phyloP scores from a whole-genome alignment of 2,113 vertebrate genomes.

The Irena cyanogastra region DNA sequence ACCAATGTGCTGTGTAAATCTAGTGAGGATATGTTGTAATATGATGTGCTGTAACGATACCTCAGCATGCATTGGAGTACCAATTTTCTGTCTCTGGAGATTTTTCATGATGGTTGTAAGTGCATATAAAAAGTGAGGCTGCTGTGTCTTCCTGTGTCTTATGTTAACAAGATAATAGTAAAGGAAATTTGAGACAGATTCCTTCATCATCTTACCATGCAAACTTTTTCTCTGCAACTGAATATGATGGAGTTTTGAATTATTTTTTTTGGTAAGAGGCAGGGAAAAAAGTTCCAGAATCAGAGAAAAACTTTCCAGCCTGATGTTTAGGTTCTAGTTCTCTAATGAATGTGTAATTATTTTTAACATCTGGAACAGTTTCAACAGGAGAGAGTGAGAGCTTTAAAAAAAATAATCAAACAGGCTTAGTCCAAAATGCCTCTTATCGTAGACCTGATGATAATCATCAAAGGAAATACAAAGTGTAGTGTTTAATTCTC shows the following conservation, averaged over 20 bases:
- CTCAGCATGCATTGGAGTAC: background rate
- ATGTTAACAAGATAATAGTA: background rate
- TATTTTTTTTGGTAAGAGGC: background rate
- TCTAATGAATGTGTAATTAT: background rate
- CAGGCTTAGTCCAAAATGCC: background rate
- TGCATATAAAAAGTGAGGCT: background rate
- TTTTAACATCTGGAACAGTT: background rate
- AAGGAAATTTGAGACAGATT: background rate
- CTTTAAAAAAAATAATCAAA: background rate
- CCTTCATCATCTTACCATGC: background rate
- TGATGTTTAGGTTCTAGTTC: background rate
- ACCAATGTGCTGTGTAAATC: background rate
- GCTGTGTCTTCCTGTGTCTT: background rate
- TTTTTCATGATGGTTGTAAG: background rate
- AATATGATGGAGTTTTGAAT: background rate
- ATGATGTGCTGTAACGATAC: background rate
- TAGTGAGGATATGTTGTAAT: background rate
- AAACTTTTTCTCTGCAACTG: background rate
- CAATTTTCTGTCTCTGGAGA: background rate
- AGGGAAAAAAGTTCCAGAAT: background rate
- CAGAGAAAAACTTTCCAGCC: background rate
- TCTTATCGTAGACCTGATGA: background rate
- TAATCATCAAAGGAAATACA: background rate
- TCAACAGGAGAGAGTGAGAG: background rate
- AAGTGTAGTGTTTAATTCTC: background rate